Conservation (phyloP, 2,888 invertebrate species). For the Doris montereyensis region DNA sequence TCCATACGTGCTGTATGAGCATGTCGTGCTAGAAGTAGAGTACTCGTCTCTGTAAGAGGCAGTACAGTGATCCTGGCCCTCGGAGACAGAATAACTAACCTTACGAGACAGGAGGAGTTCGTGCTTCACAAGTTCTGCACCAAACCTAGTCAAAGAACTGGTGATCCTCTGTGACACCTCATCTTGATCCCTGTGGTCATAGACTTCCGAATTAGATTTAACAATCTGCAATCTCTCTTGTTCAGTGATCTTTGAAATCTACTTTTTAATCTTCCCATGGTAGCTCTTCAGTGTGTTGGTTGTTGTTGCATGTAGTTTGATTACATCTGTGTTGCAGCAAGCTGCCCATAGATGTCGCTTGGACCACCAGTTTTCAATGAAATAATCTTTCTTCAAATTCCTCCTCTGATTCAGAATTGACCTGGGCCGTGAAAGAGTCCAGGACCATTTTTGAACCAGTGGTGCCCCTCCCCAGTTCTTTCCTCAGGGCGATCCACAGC, state of each 20-base stretch:
- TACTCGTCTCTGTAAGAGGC: slow-evolving; percentile 11
- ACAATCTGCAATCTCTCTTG: not conserved
- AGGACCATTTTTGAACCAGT: not conserved
- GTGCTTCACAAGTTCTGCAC: slow-evolving; percentile 12
- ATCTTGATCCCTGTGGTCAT: slow-evolving; percentile 21
- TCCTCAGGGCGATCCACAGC: not conserved
- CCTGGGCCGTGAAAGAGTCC: not conserved
- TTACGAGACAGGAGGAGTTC: slow-evolving; percentile 5
- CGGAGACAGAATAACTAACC: not conserved
- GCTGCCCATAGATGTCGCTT: slow-evolving; percentile 14
- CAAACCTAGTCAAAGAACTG: slow-evolving; percentile 8
- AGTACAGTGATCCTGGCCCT: not conserved
- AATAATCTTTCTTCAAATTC: slow-evolving; percentile 1
- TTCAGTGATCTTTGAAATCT: not conserved
- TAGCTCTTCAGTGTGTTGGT: slow-evolving; percentile 16
- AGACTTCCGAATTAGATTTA: slow-evolving; percentile 3
- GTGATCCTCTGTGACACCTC: not conserved
- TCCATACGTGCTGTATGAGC: slow-evolving; percentile 17
- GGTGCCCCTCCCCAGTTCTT: not conserved
- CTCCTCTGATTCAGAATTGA: not conserved
- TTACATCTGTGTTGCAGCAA: slow-evolving; percentile 7
- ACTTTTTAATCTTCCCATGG: slow-evolving; percentile 6
- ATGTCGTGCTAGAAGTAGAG: not conserved
- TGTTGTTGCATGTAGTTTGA: slow-evolving; percentile 1
- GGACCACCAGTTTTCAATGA: slow-evolving; percentile 15